Percentiles rank a stretch among this genome's conserved stretches.
These are phyloP conservation scores for Temnothorax nylanderi DNA, from an alignment of 1,140 invertebrate genomes.

Conservation along the genomic window DNA sequence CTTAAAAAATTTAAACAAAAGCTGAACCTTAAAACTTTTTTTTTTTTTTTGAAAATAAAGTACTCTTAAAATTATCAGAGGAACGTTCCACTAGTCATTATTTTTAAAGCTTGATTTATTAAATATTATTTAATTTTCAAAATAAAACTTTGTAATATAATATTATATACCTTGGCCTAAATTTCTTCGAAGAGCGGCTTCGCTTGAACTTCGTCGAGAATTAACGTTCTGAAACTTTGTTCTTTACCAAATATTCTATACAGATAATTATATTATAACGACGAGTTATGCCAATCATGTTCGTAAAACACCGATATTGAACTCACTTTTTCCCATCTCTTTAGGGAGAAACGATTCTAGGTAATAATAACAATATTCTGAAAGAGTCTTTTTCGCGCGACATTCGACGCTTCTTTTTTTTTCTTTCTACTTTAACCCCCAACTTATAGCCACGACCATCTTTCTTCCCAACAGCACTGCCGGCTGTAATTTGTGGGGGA, in stretches of 20 bases:
- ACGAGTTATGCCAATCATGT: slow-evolving; percentile 15
- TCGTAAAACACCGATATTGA: background rate
- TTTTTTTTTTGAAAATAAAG: slow-evolving; percentile 13
- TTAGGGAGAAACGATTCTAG: background rate
- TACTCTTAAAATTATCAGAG: background rate
- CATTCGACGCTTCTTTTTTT: slow-evolving; percentile 34
- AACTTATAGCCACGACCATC: slow-evolving; percentile 41
- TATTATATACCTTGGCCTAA: background rate
- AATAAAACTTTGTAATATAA: background rate
- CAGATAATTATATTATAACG: background rate
- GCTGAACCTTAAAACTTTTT: background rate
- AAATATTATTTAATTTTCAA: background rate
- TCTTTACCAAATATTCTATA: background rate
- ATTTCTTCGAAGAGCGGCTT: background rate
- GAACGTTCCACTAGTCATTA: background rate
- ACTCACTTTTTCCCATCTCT: background rate
- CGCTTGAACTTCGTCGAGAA: background rate
- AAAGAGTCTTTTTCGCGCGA: background rate
- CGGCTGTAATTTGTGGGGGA: slow-evolving; percentile 46
- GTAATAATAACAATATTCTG: slow-evolving; percentile 39
- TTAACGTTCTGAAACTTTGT: background rate
- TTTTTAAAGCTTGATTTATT: background rate
- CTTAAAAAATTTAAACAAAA: background rate
- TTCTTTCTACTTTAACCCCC: slow-evolving; percentile 32
- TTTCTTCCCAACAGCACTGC: slow-evolving; percentile 45